A percentile compares a stretch with the other conserved stretches of the same genome.
Evolutionary conservation across 2,797 vertebrate genomes (phyloP).

Genomic region (Galago senegalensis): DNA sequence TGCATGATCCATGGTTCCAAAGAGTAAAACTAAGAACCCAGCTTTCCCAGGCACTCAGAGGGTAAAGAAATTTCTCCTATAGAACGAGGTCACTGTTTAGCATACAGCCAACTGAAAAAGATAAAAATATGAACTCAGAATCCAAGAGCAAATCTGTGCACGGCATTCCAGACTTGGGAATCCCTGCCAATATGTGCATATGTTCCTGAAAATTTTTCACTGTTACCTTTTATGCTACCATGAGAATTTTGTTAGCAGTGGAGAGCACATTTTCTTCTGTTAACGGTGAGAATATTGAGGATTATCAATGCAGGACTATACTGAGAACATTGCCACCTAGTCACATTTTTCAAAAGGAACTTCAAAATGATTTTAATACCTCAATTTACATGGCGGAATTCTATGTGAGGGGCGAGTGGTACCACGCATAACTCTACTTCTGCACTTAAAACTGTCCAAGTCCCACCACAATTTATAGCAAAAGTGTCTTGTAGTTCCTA

Average conservation of each 20-base stretch:
- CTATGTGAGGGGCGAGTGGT: background rate
- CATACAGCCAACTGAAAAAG: background rate
- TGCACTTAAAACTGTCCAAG: background rate
- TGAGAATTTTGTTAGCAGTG: background rate
- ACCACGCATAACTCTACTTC: background rate
- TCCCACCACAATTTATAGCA: background rate
- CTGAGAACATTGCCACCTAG: background rate
- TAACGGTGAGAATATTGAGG: background rate
- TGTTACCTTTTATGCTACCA: background rate
- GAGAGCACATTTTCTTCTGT: background rate
- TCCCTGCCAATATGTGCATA: background rate
- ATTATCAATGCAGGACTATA: background rate
- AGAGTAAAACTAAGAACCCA: background rate
- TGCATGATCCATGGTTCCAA: background rate
- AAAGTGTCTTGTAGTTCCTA: background rate
- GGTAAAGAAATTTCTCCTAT: background rate
- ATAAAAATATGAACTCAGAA: background rate
- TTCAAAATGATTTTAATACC: background rate
- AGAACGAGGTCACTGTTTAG: background rate
- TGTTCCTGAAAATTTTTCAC: background rate
- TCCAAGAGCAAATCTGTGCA: background rate
- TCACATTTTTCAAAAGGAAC: slow-evolving; percentile 2
- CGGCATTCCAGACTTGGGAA: background rate
- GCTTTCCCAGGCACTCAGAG: background rate
- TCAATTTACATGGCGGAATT: background rate